Conservation (phyloP, 2,113 vertebrate species). For the Dolichallabes microphthalmus region DNA sequence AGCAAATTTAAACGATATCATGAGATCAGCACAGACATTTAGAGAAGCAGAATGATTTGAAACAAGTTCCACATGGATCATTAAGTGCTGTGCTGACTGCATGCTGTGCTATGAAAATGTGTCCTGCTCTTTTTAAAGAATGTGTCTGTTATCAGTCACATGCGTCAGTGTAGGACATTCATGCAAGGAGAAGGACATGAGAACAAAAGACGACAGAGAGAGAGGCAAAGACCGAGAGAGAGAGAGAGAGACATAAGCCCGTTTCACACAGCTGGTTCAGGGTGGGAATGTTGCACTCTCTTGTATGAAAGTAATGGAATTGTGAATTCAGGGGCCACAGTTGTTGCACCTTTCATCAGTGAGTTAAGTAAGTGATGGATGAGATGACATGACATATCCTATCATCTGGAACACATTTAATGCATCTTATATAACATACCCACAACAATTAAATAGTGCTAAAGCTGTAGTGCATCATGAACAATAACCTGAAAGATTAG, state of each 20-base stretch:
- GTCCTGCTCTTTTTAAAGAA: constrained; percentile 16
- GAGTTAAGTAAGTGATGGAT: no score
- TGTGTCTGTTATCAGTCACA: constrained; percentile 32
- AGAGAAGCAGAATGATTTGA: constrained; percentile 13
- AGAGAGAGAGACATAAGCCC: neutral
- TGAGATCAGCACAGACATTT: neutral
- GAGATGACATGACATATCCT: no score
- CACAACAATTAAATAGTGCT: no score
- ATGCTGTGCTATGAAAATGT: neutral
- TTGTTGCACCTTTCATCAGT: no score
- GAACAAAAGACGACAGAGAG: neutral
- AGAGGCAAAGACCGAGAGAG: neutral
- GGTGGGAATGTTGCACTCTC: no score
- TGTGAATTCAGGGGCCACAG: no score
- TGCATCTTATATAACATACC: no score
- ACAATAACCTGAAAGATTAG: no score
- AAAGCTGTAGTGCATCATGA: no score
- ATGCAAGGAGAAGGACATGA: neutral
- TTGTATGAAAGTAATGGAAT: no score
- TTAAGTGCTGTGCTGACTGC: neutral
- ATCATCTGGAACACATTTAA: no score
- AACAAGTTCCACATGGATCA: neutral
- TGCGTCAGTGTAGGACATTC: constrained; percentile 21
- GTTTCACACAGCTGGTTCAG: no score
- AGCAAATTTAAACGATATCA: constrained; percentile 14